Evolutionary conservation across 2,113 vertebrate genomes (phyloP), one percentile per base, ranked within the genome.

Genomic region (Lates calcarifer): DNA sequence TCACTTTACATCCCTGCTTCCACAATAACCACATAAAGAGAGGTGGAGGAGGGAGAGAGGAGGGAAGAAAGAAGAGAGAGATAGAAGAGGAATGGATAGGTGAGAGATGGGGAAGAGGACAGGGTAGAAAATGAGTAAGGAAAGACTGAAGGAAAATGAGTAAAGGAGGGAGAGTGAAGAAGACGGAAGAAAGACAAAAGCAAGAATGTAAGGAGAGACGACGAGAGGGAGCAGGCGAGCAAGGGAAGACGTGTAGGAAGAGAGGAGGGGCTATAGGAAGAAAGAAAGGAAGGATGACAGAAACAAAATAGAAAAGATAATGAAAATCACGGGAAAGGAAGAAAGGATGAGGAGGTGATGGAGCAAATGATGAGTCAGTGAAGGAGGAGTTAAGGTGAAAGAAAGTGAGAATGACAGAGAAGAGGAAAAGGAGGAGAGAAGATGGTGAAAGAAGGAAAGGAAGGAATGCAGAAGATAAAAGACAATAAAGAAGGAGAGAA

Each of bases 1-100:
- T 77, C 20, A 35, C 51, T 77, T 87, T 81, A 71, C 84, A 71
- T 57, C 24, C 4, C 37, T 22, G 68, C 79, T 71, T 61, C 83
- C 83, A 63, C 77, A 24, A 2, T 14, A 61, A 78, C 81, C 79
- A 35, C 73, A 43, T 2, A 4, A 13, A 55, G 2, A 72, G 17
- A 41, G 28, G 41, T 43, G n/a, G 24, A 39, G 55, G 13, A 3
- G 13, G 3, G 24, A 35, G 24, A 11, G 15, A 4, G 37, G 9
- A 15, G 9, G 28, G 60, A 24, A 12, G 15, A 26, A 24, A 12
- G 17, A 10, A 26, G n/a, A 18, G 49, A 10, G 41, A 2, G 39
- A 28, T 45, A 26, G 28, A 53, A 8, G n/a, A 2, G 5, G 28
- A 17, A 14, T 18, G 28, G 28, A 61, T 2, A 8, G 9, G 20